Conservation (phyloP, 2,888 invertebrate species). For the Spilosoma lubricipeda region DNA sequence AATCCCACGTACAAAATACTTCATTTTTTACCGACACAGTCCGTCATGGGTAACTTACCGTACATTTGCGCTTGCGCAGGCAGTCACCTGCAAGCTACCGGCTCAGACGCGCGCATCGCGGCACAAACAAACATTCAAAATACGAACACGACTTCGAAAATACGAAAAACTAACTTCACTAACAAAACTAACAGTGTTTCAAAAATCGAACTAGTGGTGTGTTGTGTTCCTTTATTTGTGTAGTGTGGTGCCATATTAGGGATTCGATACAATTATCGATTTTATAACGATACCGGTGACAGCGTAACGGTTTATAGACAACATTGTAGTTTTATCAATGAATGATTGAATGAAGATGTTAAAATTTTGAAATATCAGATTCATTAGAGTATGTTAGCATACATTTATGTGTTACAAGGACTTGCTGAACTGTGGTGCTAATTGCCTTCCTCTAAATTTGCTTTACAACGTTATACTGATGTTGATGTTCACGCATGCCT, state of each 20-base stretch:
- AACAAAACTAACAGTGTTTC: conserved; percentile 68
- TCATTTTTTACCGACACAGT: conserved; percentile 55
- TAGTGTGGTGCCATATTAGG: conserved; percentile 61
- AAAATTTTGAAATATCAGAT: conserved; percentile 35
- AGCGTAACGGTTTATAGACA: conserved; percentile 64
- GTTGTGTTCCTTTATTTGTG: conserved; percentile 61
- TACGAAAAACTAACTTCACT: conserved; percentile 58
- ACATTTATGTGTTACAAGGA: conserved; percentile 36
- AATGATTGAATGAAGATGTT: conserved; percentile 48
- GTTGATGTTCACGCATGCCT: conserved; percentile 24
- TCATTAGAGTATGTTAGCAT: conserved; percentile 32
- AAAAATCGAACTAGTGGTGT: conserved; percentile 65
- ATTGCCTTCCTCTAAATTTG: conserved; percentile 27
- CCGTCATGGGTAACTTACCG: conserved; percentile 73
- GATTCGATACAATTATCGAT: conserved; percentile 71
- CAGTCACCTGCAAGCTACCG: conserved; percentile 84
- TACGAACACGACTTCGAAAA: conserved; percentile 69
- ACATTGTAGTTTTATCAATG: conserved; percentile 54
- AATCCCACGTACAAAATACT: conserved; percentile 71
- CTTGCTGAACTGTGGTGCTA: conserved; percentile 24
- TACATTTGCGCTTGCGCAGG: conserved; percentile 62
- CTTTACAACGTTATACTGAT: conserved; percentile 29
- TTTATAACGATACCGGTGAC: conserved; percentile 69
- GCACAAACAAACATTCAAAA: conserved; percentile 53
- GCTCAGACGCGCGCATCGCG: conserved; percentile 71